Conservation (phyloP, 2,797 vertebrate species). For the Neostethus bicornis region DNA sequence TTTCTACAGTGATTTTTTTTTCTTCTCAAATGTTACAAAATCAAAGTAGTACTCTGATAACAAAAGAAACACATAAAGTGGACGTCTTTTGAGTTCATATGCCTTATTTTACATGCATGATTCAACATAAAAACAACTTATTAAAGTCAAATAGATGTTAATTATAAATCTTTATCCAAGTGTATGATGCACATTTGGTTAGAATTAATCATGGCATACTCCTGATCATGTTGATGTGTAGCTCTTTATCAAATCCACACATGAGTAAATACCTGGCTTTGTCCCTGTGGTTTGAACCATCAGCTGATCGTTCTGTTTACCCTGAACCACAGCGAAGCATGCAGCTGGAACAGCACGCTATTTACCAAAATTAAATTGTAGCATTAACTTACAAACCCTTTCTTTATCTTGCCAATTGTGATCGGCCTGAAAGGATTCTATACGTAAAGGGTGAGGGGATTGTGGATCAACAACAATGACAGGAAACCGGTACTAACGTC, state of each 20-base stretch:
- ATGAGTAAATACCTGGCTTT: slow-evolving; percentile 46
- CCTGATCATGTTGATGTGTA: slow-evolving; percentile 29
- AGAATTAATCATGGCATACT: slow-evolving; percentile 26
- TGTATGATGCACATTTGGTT: background rate
- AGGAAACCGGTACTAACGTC: slow-evolving; percentile 72
- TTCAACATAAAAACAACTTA: slow-evolving; percentile 10
- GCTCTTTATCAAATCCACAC: slow-evolving; percentile 30
- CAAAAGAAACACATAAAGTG: too few relatives aligned
- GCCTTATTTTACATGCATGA: too few relatives aligned
- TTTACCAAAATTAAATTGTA: too few relatives aligned
- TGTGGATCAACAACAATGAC: slow-evolving; percentile 72
- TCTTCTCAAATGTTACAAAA: too few relatives aligned
- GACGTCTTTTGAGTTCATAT: too few relatives aligned
- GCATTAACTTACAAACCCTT: too few relatives aligned
- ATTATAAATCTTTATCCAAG: background rate
- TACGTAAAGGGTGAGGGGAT: slow-evolving; percentile 37
- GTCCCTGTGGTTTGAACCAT: slow-evolving; percentile 22
- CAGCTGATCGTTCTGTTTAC: slow-evolving; percentile 32
- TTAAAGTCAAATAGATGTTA: slow-evolving; percentile 26
- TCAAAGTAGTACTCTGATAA: too few relatives aligned
- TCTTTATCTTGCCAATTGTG: background rate
- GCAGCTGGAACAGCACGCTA: background rate
- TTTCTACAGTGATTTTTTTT: too few relatives aligned
- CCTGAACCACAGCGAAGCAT: slow-evolving; percentile 26
- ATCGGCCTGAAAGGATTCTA: slow-evolving; percentile 26